These are phyloP conservation scores for Halictus quadricinctus DNA, from an alignment of 2,888 invertebrate species.

Conservation along the genomic window DNA sequence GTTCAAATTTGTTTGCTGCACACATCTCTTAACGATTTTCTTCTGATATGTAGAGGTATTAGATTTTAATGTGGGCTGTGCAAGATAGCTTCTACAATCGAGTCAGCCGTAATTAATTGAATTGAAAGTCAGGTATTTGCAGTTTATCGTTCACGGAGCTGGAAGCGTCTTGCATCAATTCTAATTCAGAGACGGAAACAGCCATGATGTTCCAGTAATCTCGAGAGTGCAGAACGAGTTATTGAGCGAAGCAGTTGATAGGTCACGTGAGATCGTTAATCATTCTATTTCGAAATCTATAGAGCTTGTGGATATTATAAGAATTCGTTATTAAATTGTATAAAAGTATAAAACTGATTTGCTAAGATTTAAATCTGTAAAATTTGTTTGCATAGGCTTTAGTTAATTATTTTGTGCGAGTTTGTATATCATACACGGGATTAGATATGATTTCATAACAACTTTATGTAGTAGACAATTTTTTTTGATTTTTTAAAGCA, in stretches of 20 bases:
- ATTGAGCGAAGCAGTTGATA: conserved; percentile 65
- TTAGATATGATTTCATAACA: too few species aligned
- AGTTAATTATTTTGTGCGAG: too few species aligned
- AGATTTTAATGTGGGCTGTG: not conserved
- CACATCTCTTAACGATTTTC: not conserved
- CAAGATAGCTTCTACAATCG: not conserved
- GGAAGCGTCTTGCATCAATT: conserved; percentile 25
- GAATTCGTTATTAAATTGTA: not conserved
- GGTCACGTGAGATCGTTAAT: not conserved
- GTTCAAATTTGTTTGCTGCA: not conserved
- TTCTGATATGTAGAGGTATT: not conserved
- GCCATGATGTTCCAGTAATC: conserved; percentile 68
- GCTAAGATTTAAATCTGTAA: too few species aligned
- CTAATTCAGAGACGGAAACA: conserved; percentile 30
- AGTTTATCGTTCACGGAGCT: not conserved
- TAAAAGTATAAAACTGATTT: not conserved
- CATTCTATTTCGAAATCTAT: conserved; percentile 37
- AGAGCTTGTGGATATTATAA: not conserved
- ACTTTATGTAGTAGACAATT: too few species aligned
- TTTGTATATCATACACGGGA: not conserved
- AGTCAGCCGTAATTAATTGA: not conserved
- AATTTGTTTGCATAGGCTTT: too few species aligned
- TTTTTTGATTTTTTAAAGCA: not conserved
- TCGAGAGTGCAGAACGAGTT: conserved; percentile 74
- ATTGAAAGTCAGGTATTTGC: not conserved